Conservation (phyloP, 2,888 invertebrate species). For the Thymelicus sylvestris region DNA sequence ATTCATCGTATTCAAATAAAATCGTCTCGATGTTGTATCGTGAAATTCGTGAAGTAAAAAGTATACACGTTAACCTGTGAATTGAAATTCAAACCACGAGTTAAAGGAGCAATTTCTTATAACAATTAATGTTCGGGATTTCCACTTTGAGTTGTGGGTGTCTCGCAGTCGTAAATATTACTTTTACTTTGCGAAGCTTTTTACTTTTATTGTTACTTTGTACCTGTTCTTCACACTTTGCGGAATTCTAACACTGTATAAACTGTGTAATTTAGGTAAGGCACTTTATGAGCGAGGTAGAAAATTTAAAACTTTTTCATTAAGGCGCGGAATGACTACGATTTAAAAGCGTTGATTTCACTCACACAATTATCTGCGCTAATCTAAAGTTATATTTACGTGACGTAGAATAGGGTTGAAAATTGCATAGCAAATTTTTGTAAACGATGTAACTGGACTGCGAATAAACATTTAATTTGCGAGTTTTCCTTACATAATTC, state of each 20-base stretch:
- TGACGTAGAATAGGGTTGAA: too few species aligned
- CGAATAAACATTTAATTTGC: too few species aligned
- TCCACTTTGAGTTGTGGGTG: constrained; percentile 7
- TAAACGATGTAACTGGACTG: too few species aligned
- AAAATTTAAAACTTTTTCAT: too few species aligned
- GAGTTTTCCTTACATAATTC: too few species aligned
- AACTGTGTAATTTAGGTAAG: neutral
- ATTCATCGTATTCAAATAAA: neutral
- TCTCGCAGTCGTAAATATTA: constrained; percentile 14
- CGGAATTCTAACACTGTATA: neutral
- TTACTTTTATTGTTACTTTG: constrained; percentile 2
- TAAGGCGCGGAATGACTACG: too few species aligned
- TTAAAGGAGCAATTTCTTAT: constrained; percentile 29
- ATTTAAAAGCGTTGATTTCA: too few species aligned
- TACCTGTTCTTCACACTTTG: neutral
- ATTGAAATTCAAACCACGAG: constrained; percentile 17
- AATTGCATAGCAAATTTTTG: too few species aligned
- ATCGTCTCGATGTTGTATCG: neutral
- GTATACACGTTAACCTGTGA: neutral
- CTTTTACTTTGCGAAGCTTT: constrained; percentile 12
- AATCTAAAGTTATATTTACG: too few species aligned
- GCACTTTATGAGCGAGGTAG: neutral
- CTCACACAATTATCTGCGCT: too few species aligned
- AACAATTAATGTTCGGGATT: constrained; percentile 30
- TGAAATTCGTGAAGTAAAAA: neutral